Evolutionary conservation across 1,140 invertebrate species (phyloP), one percentile per base, ranked within the genome.

Genomic region (Aleiodes sp.): DNA sequence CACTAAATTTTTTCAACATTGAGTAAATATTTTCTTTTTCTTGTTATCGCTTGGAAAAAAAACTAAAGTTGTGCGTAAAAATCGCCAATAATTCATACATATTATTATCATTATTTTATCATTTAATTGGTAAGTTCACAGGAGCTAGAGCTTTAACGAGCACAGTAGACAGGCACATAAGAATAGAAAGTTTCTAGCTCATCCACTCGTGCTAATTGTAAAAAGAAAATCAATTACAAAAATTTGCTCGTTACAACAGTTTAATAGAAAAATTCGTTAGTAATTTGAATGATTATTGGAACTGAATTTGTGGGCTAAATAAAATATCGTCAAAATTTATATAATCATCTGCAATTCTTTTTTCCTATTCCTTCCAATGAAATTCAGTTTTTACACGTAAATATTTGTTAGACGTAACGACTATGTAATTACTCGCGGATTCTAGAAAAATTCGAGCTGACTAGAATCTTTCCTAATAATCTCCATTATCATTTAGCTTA

Each of bases 41-140:
- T n/a, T n/a, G 6, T 24, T 52, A 35, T 52, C 46, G 8, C n/a
- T 52, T 21, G 21, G 26, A 16, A 52, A 52, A 16, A 21, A 10
- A 24, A n/a, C n/a, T n/a, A 52, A 24, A 52, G 26, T 52, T 52
- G 46, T 52, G 46, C 46, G 46, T 52, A 16, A 52, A 52, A 24
- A 9, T 10, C 46, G 7, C 46, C 21, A 21, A 52, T 52, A 52
- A 52, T 24, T 52, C 46, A 52, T 24, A 9, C 46, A 52, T 2
- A 24, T n/a, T 41, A n/a, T 52, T 4, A 26, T 52, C 46, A 52
- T 52, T 24, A n/a, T n/a, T n/a, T n/a, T n/a, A n/a, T n/a, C n/a
- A n/a, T n/a, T n/a, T n/a, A n/a, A n/a, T n/a, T n/a, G n/a, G n/a
- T n/a, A n/a, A n/a, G n/a, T n/a, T n/a, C n/a, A n/a, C n/a, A n/a